These are phyloP conservation scores for Hormiphora californensis DNA, from an alignment of 37 sponge, comb jelly and placozoan genomes.

Conservation along the genomic window DNA sequence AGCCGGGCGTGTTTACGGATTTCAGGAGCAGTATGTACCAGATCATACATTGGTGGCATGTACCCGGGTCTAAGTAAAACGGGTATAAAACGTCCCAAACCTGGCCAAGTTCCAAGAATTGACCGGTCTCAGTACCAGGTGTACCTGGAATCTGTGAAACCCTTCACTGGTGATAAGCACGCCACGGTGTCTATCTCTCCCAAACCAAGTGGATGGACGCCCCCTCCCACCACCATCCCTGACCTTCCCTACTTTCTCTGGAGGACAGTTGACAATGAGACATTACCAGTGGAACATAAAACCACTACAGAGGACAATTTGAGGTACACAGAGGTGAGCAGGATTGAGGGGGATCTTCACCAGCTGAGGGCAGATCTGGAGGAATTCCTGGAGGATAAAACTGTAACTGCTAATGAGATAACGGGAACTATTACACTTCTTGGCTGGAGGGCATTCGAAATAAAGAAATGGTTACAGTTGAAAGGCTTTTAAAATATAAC, in stretches of 20 bases:
- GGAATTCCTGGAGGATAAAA: slow-evolving; percentile 24
- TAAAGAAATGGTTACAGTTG: slow-evolving; percentile 20
- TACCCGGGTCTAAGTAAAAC: slow-evolving; percentile 22
- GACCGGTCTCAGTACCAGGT: slow-evolving; percentile 21
- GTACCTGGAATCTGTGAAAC: neutral
- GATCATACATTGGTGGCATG: slow-evolving; percentile 23
- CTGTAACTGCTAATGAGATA: slow-evolving; percentile 41
- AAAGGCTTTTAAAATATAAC: slow-evolving; percentile 33
- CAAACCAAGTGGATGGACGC: slow-evolving; percentile 28
- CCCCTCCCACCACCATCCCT: neutral
- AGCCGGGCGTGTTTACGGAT: too few species aligned
- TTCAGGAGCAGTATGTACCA: neutral
- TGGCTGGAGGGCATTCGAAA: slow-evolving; percentile 19
- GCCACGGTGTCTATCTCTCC: neutral
- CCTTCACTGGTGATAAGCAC: neutral
- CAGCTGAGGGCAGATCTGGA: neutral
- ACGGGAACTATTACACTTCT: neutral
- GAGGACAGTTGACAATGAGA: slow-evolving; percentile 36
- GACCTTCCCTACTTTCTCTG: slow-evolving; percentile 29
- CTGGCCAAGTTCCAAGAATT: neutral
- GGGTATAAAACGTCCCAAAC: neutral
- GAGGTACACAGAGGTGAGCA: neutral
- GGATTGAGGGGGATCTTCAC: slow-evolving; percentile 30
- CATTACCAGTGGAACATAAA: slow-evolving; percentile 24
- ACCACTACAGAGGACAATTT: neutral